Conservation (phyloP, 64 coral and sea anemone species). For the Montipora sp. region DNA sequence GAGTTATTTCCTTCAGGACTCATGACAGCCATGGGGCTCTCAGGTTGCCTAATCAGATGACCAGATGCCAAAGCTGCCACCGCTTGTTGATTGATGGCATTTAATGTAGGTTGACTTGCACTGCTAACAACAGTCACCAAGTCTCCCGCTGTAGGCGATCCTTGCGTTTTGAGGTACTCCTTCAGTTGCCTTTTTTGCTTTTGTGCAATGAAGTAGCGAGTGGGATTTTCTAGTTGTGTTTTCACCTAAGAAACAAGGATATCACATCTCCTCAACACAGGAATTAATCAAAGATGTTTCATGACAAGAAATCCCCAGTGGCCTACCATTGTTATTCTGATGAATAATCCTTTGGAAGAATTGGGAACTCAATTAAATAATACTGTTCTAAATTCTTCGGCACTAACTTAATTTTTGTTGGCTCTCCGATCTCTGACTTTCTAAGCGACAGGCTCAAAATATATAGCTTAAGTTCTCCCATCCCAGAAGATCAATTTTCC, state of each 20-base stretch:
- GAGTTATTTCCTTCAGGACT: slow-evolving; percentile 65
- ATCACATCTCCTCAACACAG: not conserved
- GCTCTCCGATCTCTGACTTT: not conserved
- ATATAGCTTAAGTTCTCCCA: not conserved
- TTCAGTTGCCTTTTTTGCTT: slow-evolving; percentile 91
- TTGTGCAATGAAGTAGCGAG: slow-evolving; percentile 93
- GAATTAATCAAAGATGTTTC: not conserved
- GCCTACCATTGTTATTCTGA: not conserved
- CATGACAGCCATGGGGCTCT: slow-evolving; percentile 91
- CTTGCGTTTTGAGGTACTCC: slow-evolving; percentile 81
- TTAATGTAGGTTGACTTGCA: slow-evolving; percentile 90
- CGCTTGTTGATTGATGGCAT: slow-evolving; percentile 95
- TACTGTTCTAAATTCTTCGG: not conserved
- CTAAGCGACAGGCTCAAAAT: not conserved
- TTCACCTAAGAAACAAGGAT: slow-evolving; percentile 65
- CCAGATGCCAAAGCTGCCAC: slow-evolving; percentile 65
- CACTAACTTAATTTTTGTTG: not conserved
- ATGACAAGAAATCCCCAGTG: not conserved
- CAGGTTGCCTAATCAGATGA: slow-evolving; percentile 74
- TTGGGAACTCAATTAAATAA: not conserved
- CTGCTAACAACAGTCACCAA: slow-evolving; percentile 33
- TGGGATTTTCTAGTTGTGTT: slow-evolving; percentile 96
- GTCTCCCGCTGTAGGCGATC: slow-evolving; percentile 33
- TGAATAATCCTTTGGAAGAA: not conserved
- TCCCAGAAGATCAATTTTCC: not conserved